Conservation (phyloP, 2,888 invertebrate genomes). For the Bruchidius siliquastri region DNA sequence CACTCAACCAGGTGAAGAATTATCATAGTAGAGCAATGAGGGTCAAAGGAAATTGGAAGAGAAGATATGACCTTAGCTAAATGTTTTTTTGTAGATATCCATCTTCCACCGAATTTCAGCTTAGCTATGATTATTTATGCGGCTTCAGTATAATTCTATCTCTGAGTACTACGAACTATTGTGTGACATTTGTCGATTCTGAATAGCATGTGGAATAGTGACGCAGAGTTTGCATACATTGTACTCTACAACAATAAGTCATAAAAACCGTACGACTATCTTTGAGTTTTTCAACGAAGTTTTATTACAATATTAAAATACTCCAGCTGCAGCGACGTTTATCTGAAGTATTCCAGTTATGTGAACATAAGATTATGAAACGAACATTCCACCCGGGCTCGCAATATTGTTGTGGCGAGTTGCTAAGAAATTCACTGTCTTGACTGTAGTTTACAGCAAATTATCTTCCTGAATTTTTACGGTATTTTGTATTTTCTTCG, state of each 20-base stretch:
- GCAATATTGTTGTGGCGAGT: background rate
- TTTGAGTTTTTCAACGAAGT: background rate
- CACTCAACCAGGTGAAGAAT: too few relatives aligned
- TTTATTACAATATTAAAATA: background rate
- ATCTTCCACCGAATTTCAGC: too few relatives aligned
- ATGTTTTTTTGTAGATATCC: too few relatives aligned
- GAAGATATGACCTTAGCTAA: too few relatives aligned
- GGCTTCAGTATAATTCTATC: too few relatives aligned
- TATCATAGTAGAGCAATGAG: too few relatives aligned
- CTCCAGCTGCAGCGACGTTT: background rate
- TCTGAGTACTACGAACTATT: too few relatives aligned
- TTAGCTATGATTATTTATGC: too few relatives aligned
- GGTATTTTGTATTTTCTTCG: too few relatives aligned
- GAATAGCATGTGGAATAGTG: background rate
- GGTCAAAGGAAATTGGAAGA: too few relatives aligned
- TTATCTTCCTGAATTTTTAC: too few relatives aligned
- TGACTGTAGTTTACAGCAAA: background rate
- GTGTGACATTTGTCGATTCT: too few relatives aligned
- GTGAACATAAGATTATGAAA: background rate
- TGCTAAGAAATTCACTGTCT: background rate
- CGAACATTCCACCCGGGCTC: background rate
- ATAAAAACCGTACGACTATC: background rate
- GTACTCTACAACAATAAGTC: background rate
- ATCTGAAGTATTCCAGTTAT: background rate
- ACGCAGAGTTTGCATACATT: background rate